A percentile compares a stretch with the other conserved stretches of the same genome.
Conservation (phyloP, 1,140 invertebrate genomes). For the Drosophila obscura region DNA sequence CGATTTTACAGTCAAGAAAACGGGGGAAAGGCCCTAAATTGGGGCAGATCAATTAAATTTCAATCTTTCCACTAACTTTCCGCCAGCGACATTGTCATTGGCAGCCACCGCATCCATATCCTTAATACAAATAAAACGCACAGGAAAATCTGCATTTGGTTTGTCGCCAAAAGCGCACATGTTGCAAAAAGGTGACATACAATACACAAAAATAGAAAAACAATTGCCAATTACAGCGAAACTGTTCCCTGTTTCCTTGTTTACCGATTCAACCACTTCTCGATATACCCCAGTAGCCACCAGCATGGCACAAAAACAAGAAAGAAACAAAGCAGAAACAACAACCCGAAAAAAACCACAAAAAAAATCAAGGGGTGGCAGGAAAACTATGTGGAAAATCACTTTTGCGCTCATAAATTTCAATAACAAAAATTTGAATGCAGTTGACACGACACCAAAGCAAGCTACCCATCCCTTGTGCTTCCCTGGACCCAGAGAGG, state of each 20-base stretch:
- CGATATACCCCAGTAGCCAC: slow-evolving; percentile 54
- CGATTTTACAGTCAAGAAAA: slow-evolving; percentile 42
- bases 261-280: slow-evolving; percentile 33
- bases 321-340: slow-evolving; percentile 45
- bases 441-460: slow-evolving; percentile 75
- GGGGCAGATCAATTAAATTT: slow-evolving; percentile 41
- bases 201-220: slow-evolving; percentile 66
- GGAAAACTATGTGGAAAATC: slow-evolving; percentile 79
- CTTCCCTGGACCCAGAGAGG: slow-evolving; percentile 7
- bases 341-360: slow-evolving; percentile 33
- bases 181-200: slow-evolving; percentile 65
- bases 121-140: slow-evolving; percentile 62
- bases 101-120: slow-evolving; percentile 8
- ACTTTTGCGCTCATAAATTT: slow-evolving; percentile 82
- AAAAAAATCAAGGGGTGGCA: slow-evolving; percentile 38
- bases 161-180: slow-evolving; percentile 53
- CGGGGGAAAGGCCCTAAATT: slow-evolving; percentile 25
- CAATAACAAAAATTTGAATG: slow-evolving; percentile 83
- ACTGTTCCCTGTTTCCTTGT: slow-evolving; percentile 45
- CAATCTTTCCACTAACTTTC: slow-evolving; percentile 21
- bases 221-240: slow-evolving; percentile 77
- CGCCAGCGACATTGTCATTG: background rate
- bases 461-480: slow-evolving; percentile 43
- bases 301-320: slow-evolving; percentile 59
- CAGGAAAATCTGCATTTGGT: slow-evolving; percentile 69